A percentile compares a stretch with the other conserved stretches of the same genome.
These are phyloP conservation scores for Pelecanoides urinatrix DNA, from an alignment of 2,113 vertebrate genomes.

Conservation along the genomic window DNA sequence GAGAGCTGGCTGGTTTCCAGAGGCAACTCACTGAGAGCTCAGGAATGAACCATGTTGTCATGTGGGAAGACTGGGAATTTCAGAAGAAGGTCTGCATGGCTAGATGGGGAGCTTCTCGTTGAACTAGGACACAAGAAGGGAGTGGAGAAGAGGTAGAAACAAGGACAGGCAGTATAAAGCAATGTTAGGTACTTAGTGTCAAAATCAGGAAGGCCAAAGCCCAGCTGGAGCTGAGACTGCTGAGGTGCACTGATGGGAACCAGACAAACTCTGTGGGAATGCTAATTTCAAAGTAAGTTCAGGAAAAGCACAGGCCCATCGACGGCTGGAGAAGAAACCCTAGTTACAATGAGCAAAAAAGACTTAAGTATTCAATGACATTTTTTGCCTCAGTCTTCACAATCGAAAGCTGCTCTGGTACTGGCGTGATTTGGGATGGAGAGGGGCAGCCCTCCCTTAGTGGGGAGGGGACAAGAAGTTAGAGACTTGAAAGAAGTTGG, in stretches of 20 bases:
- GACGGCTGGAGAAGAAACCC: neutral
- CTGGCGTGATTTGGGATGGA: neutral
- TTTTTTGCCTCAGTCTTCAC: neutral
- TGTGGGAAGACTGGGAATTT: neutral
- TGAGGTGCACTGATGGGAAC: neutral
- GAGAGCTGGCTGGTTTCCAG: neutral
- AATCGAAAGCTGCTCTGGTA: neutral
- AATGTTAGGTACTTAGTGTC: neutral
- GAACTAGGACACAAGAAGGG: neutral
- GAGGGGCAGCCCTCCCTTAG: neutral
- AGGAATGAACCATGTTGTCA: neutral
- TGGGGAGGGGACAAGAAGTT: neutral
- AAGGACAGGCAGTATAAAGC: neutral
- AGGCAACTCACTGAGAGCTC: neutral
- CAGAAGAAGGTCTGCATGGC: neutral
- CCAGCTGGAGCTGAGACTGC: neutral
- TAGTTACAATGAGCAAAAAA: neutral
- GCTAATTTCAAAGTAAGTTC: neutral
- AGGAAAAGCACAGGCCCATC: neutral
- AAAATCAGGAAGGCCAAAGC: neutral
- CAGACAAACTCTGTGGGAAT: neutral
- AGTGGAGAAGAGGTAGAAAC: neutral
- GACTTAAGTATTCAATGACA: neutral
- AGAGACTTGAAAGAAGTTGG: neutral
- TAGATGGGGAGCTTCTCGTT: neutral